phyloP scores from a whole-genome alignment of 2,797 vertebrate species.

The Sciurus carolinensis region DNA sequence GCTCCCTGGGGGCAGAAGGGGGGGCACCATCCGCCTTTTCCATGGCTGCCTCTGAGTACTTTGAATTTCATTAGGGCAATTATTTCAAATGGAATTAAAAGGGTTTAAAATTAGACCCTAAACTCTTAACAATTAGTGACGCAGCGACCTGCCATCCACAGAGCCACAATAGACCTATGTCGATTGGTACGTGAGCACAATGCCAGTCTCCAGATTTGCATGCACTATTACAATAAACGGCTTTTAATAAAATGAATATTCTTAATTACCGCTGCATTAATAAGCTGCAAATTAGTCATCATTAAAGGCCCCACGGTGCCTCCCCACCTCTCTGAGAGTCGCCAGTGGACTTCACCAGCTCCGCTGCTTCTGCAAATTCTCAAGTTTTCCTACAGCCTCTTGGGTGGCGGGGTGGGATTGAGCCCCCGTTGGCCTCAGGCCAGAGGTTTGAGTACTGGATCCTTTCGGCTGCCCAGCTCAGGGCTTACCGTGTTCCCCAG shows the following conservation, averaged over 20 bases:
- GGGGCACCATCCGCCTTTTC: constrained; percentile 71
- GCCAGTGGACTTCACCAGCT: constrained; percentile 63
- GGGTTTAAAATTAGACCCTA: constrained; percentile 87
- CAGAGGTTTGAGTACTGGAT: neutral
- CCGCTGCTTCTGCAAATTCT: constrained; percentile 31
- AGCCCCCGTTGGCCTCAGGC: neutral
- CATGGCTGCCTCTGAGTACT: constrained; percentile 79
- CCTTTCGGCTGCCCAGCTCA: neutral
- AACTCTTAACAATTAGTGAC: constrained; percentile 87
- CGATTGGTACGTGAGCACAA: constrained; percentile 84
- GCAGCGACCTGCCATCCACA: constrained; percentile 83
- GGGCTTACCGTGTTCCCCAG: neutral
- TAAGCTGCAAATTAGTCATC: constrained; percentile 88
- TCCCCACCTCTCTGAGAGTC: constrained; percentile 78
- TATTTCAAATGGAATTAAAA: constrained; percentile 88
- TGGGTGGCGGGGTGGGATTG: neutral
- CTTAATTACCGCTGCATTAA: constrained; percentile 88
- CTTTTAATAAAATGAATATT: constrained; percentile 89
- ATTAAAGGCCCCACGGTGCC: constrained; percentile 83
- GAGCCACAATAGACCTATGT: constrained; percentile 85
- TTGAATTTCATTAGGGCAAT: constrained; percentile 87
- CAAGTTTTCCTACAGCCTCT: neutral
- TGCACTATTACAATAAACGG: constrained; percentile 86
- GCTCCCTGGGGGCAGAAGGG: constrained; percentile 50
- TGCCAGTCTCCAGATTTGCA: constrained; percentile 81